Evolutionary conservation across 2,888 invertebrate genomes (phyloP), one percentile per base, ranked within the genome.

Genomic region (Tuberolachnus salignus): DNA sequence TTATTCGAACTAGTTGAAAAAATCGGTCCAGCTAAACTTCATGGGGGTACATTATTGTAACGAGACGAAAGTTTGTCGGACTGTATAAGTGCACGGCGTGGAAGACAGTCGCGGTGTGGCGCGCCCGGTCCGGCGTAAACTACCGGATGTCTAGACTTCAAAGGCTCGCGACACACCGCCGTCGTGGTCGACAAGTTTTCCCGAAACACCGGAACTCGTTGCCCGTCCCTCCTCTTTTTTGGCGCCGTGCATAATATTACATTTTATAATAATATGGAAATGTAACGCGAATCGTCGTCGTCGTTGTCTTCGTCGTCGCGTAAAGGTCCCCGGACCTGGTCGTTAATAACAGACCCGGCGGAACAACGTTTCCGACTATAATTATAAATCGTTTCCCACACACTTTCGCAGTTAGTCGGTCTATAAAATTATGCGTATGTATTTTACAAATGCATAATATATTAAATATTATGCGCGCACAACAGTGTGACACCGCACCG

Each of bases 281-380:
- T 69, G 2, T 14, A 69, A 69, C n/a, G 44, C 23, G 57, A 59
- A 71, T 55, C 21, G 53, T 42, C 57, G 11, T 46, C 66, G 46
- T 16, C 42, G n/a, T 55, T 16, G 53, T 42, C 57, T 1, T 46
- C 66, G 46, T 16, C 42, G n/a, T 51, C 34, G 34, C 34, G 34
- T 4, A 8, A 1, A 34, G 10, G 26, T 8, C 42, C n/a, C n/a
- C 19, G 42, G 19, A 9, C 9, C 23, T 2, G 9, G 16, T 34
- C 63, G 13, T 73, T 73, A 64, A 63, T 53, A n/a, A 53, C 42
- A 63, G 53, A 21, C 51, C 42, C 49, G 9, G 3, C 26, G 0
- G 1, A 14, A 3, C 63, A 10, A 42, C 63, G 19, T 57, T 23
- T 44, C 44, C 44, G 11, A 13, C 55, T 69, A 19, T 55, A 69